phyloP scores from a whole-genome alignment of 1,140 invertebrate species.

The Teleopsis dalmanni region DNA sequence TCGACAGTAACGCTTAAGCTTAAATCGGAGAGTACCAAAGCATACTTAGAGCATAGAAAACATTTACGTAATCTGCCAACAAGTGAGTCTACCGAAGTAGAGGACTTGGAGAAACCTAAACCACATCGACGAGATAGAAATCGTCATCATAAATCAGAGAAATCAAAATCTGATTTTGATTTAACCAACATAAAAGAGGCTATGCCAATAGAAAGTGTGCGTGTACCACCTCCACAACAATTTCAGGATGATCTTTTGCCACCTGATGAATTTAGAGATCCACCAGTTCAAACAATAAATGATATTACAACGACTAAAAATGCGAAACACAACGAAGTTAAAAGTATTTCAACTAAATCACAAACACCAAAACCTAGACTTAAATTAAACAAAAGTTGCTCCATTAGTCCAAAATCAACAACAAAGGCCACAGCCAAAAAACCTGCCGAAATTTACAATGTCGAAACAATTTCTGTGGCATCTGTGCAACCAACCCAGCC shows the following conservation, averaged over 20 bases:
- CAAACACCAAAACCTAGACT: neutral
- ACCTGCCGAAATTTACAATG: neutral
- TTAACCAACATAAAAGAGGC: conserved; percentile 44
- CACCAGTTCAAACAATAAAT: conserved; percentile 26
- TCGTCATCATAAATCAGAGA: conserved; percentile 26
- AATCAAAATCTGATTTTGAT: conserved; percentile 51
- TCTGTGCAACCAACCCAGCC: neutral
- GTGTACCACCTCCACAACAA: conserved; percentile 72
- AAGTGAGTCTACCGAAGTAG: conserved; percentile 38
- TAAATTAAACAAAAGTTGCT: conserved; percentile 2
- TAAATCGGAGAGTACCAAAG: conserved; percentile 25
- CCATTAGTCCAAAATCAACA: neutral
- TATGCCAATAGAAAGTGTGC: conserved; percentile 54
- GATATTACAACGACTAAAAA: neutral
- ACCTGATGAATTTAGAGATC: conserved; percentile 63
- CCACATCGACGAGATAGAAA: conserved; percentile 23
- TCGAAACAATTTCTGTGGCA: conserved; percentile 1
- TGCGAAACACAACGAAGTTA: neutral
- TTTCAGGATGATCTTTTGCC: conserved; percentile 71
- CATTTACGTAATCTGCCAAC: conserved; percentile 28
- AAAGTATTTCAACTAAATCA: neutral
- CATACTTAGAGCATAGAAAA: conserved; percentile 27
- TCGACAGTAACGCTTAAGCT: conserved; percentile 34
- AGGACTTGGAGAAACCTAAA: conserved; percentile 25
- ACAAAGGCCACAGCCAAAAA: neutral